Evolutionary conservation across 2,888 invertebrate genomes (phyloP).

Genomic region (Melieria crassipennis): DNA sequence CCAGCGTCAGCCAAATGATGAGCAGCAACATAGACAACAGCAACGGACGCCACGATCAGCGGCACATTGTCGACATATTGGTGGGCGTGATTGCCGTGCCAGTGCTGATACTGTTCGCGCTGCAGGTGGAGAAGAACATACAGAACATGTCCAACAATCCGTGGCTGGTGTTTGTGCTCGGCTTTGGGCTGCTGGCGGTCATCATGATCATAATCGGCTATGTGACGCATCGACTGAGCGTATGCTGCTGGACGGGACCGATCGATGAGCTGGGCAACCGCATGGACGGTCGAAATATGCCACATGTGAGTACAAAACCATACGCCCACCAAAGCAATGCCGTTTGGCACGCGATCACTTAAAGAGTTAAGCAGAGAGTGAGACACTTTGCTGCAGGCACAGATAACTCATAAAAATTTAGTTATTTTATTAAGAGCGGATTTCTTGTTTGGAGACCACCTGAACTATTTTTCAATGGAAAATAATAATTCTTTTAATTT

Average conservation of each 20-base stretch:
- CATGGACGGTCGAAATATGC: constrained; percentile 46
- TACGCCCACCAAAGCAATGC: too few relatives aligned
- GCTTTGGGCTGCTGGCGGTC: constrained; percentile 64
- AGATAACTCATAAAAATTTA: too few relatives aligned
- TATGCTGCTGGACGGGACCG: constrained; percentile 66
- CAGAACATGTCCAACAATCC: constrained; percentile 62
- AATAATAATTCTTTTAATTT: too few relatives aligned
- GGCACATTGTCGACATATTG: constrained; percentile 64
- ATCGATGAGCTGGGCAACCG: constrained; percentile 61
- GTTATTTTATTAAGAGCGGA: too few relatives aligned
- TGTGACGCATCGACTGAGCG: constrained; percentile 66
- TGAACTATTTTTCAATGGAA: too few relatives aligned
- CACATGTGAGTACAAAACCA: constrained; percentile 51
- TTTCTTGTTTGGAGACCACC: too few relatives aligned
- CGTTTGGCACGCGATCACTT: too few relatives aligned
- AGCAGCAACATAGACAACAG: constrained; percentile 43
- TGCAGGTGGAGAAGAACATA: constrained; percentile 65
- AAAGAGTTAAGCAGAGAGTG: too few relatives aligned
- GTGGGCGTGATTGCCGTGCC: constrained; percentile 66
- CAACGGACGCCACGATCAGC: constrained; percentile 47
- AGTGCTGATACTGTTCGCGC: constrained; percentile 63
- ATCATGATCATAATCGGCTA: constrained; percentile 66
- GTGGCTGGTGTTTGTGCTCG: constrained; percentile 66
- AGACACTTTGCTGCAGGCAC: too few relatives aligned
- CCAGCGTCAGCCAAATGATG: constrained; percentile 39